Evolutionary conservation across 2,888 invertebrate genomes (phyloP).

Genomic region (Stenodema calcarata): DNA sequence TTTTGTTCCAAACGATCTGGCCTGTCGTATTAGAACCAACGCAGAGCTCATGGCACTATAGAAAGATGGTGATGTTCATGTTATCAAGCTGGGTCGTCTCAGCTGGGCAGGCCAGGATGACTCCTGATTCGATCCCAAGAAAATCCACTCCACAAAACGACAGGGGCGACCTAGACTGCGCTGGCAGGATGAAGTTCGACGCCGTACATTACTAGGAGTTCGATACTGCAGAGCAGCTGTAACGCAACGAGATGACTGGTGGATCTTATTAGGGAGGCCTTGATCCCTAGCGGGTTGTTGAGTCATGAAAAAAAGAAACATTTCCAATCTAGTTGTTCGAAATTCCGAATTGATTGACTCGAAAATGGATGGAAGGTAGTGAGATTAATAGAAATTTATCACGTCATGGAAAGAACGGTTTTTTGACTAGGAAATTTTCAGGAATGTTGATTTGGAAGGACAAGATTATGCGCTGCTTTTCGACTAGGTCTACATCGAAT

Average conservation of each 20-base stretch:
- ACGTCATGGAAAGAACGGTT: neutral
- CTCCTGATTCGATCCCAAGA: too few relatives aligned
- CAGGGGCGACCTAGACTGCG: neutral
- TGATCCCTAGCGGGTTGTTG: neutral
- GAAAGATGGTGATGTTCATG: too few relatives aligned
- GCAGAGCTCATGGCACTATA: too few relatives aligned
- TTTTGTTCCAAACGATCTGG: neutral
- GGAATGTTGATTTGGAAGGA: neutral
- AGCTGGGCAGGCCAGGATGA: neutral
- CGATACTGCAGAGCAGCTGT: neutral
- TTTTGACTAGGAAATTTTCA: neutral
- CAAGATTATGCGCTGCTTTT: too few relatives aligned
- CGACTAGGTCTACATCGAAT: too few relatives aligned
- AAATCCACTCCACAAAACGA: neutral
- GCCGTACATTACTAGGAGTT: neutral
- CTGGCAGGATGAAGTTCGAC: neutral
- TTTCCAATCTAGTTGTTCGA: too few relatives aligned
- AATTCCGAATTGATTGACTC: too few relatives aligned
- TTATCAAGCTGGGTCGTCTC: neutral
- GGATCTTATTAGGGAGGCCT: neutral
- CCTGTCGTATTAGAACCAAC: too few relatives aligned
- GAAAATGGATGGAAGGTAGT: too few relatives aligned
- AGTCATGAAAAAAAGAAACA: too few relatives aligned
- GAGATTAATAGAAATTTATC: too few relatives aligned
- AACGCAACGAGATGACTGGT: neutral